Conservation (phyloP, 2,113 vertebrate genomes). For the Fregetta grallaria region DNA sequence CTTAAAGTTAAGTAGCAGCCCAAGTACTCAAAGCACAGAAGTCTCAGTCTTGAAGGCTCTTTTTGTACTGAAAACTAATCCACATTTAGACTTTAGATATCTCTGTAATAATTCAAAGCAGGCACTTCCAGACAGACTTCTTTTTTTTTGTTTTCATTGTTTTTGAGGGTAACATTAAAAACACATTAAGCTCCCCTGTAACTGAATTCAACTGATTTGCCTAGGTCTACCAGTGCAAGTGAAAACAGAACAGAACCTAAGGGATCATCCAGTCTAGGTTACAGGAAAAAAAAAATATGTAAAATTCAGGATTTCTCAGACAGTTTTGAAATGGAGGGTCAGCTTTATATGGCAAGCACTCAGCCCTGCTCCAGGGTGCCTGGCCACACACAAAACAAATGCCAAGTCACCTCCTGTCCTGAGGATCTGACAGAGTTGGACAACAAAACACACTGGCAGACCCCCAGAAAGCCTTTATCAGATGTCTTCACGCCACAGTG, state of each 20-base stretch:
- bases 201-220: not conserved
- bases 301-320: not conserved
- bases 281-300: fast-evolving
- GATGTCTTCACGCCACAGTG: not conserved
- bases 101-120: not conserved
- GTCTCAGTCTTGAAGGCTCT: not conserved
- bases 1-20: not conserved
- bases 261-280: not conserved
- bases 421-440: not conserved
- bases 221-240: not conserved
- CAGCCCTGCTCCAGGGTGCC: not conserved
- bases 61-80: not conserved
- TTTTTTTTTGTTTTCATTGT: not conserved
- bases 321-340: not conserved
- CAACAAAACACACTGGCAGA: not conserved
- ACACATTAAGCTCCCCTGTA: not conserved
- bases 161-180: not conserved
- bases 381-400: not conserved
- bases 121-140: not conserved
- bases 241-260: not conserved
- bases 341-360: not conserved
- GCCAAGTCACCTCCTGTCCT: not conserved
- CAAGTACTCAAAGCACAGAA: not conserved
- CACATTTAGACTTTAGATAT: not conserved
- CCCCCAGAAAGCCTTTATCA: not conserved